Conservation (phyloP, 2,797 vertebrate species). For the Lithobates sylvaticus region DNA sequence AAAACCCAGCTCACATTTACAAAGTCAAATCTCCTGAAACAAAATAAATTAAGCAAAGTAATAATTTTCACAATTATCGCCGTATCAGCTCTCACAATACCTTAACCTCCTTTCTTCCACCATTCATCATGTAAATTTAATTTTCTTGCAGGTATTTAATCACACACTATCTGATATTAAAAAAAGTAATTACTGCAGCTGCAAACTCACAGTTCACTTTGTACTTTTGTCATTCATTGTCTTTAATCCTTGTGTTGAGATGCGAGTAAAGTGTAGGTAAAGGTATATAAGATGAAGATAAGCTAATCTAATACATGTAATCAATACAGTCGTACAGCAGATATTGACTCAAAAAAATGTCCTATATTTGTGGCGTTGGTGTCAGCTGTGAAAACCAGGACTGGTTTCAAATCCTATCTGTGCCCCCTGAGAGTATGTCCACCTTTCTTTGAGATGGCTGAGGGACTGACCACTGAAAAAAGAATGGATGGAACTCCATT, state of each 20-base stretch:
- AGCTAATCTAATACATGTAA: neutral
- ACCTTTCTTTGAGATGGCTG: no score
- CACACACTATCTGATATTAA: conserved; percentile 89
- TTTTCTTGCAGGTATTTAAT: conserved; percentile 94
- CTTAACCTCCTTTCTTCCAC: conserved; percentile 83
- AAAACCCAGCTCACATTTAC: conserved; percentile 69
- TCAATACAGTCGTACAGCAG: neutral
- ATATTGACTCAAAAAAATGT: no score
- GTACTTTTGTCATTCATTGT: conserved; percentile 69
- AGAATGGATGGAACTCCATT: no score
- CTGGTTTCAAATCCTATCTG: no score
- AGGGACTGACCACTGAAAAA: no score
- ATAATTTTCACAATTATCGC: conserved; percentile 85
- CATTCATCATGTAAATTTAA: conserved; percentile 95
- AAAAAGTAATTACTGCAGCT: conserved; percentile 88
- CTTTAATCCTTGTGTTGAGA: conserved; percentile 40
- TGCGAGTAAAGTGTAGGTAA: neutral
- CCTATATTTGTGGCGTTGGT: no score
- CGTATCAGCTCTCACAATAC: conserved; percentile 85
- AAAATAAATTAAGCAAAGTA: conserved; percentile 84
- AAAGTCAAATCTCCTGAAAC: conserved; percentile 79
- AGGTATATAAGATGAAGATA: neutral
- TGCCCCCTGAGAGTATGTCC: no score
- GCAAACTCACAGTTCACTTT: conserved; percentile 78
- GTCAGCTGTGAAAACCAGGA: no score